Base-by-base conservation (phyloP, 2,888 invertebrate species). In the Pristionchus arcanus region DNA sequence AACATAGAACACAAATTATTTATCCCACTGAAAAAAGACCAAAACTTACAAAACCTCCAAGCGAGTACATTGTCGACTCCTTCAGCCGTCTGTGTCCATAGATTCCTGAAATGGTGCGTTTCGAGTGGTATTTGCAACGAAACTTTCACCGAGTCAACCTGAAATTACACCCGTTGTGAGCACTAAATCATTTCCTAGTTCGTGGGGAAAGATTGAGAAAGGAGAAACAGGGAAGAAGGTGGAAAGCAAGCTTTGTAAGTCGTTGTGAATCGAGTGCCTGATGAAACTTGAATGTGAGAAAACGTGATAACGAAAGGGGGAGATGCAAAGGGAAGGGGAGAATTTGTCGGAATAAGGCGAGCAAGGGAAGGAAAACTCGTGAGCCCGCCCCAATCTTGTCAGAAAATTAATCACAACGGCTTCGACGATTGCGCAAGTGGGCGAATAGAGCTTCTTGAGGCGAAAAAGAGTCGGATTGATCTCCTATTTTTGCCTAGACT, bases 351-450 rank as follows among this genome's bases (percentile, higher is more conserved):
- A 28, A 49, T 49, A 49, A 71, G 49, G n/a, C 13, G 81, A 25
- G 28, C 28, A 49, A 53, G 19, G 13, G 49, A 42, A 49, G 81
- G 49, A n/a, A 81, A 53, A 81, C 42, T 49, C 81, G 81, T 49
- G 81, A 81, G 49, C 49, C 81, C 49, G 81, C 81, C 42, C 74
- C 42, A 81, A 81, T 81, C 81, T 81, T 49, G 74, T 49, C 49
- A 81, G 81, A 81, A 81, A 81, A 42, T 34, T 81, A 81, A 81
- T 81, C 25, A 81, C 25, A 81, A 49, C 42, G 81, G 81, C 81
- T 81, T 81, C 81, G 15, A 13, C 13, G 28, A 34, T 25, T 37
- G 49, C 81, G 81, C 49, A 53, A 74, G 21, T 37, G 28, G 49
- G n/a, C 81, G 49, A 81, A 81, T 81, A 49, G 81, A 81, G 81